Conservation (phyloP, 1,140 invertebrate species). For the Spodoptera litura region DNA sequence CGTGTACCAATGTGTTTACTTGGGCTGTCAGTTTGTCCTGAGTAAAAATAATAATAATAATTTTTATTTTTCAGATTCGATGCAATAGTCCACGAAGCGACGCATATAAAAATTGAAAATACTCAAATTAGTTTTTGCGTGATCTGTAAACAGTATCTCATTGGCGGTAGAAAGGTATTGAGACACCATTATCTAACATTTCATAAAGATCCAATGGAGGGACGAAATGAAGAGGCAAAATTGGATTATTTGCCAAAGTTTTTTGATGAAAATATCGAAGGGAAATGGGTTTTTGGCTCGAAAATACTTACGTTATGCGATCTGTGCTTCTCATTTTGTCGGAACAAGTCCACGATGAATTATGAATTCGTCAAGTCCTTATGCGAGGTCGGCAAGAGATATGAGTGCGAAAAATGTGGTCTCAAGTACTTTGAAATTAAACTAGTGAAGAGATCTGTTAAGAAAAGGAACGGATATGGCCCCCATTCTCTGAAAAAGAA, state of each 20-base stretch:
- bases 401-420: slow-evolving; percentile 24
- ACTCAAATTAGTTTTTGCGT: slow-evolving; percentile 9
- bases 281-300: neutral
- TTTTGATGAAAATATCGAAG: neutral
- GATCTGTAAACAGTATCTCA: slow-evolving; percentile 6
- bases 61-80: slow-evolving; percentile 26
- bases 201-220: neutral
- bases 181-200: neutral
- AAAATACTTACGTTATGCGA: slow-evolving; percentile 4
- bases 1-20: too few relatives aligned
- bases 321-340: slow-evolving; percentile 15
- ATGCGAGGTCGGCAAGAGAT: neutral
- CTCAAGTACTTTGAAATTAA: slow-evolving; percentile 21
- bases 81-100: slow-evolving; percentile 20
- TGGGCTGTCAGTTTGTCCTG: neutral
- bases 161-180: neutral
- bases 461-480: neutral
- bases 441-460: neutral
- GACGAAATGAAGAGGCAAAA: neutral
- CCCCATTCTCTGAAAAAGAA: neutral
- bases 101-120: slow-evolving; percentile 28
- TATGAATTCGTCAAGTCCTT: neutral
- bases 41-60: neutral
- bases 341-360: neutral
- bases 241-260: neutral